These are phyloP conservation scores for Abrostola tripartita DNA, from an alignment of 2,888 invertebrate species.

Conservation along the genomic window DNA sequence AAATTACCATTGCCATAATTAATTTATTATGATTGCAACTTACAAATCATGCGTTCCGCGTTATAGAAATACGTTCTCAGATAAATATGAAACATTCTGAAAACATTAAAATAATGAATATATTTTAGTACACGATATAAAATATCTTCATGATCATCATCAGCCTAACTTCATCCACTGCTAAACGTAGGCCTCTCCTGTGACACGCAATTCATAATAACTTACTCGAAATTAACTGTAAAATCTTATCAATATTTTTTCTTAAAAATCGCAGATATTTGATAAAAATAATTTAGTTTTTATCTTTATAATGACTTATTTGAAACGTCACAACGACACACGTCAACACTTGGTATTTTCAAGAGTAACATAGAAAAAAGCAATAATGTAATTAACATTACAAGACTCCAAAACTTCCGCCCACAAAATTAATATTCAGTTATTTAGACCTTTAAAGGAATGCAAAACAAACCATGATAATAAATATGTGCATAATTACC, in stretches of 20 bases:
- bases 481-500: conserved; percentile 59
- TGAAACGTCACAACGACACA: conserved; percentile 5
- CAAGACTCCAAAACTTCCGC: background rate
- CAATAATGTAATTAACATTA: background rate
- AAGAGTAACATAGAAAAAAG: background rate
- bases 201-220: too few species aligned
- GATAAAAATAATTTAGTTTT: too few species aligned
- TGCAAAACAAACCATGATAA: conserved; percentile 1
- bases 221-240: too few species aligned
- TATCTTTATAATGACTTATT: too few species aligned
- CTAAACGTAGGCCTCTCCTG: too few species aligned
- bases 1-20: conserved; percentile 5
- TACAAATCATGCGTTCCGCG: conserved; percentile 17
- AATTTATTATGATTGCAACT: conserved; percentile 13
- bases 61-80: background rate
- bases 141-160: too few species aligned
- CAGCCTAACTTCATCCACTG: too few species aligned
- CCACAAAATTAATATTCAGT: background rate
- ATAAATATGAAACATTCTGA: too few species aligned
- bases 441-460: background rate
- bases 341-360: background rate
- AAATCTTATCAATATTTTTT: too few species aligned
- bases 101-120: too few species aligned
- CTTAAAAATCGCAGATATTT: too few species aligned
- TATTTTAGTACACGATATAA: too few species aligned